phyloP scores from a whole-genome alignment of 2,113 vertebrate species.

The Puffinus mauretanicus region DNA sequence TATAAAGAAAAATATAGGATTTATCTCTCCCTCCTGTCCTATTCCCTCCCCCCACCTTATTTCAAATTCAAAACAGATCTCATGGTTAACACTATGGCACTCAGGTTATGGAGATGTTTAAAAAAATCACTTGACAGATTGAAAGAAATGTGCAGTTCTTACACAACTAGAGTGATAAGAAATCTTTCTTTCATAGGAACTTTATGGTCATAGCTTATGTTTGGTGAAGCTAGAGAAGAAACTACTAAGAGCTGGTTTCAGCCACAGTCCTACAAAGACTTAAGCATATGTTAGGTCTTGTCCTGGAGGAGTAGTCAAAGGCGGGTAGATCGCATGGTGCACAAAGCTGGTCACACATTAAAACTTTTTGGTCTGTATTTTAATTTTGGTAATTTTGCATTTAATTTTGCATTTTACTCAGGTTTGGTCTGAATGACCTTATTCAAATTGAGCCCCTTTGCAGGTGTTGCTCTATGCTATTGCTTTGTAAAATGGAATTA shows the following conservation, averaged over 20 bases:
- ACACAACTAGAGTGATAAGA: background rate
- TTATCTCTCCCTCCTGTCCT: conserved; percentile 56
- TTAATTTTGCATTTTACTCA: background rate
- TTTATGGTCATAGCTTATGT: background rate
- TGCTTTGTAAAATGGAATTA: background rate
- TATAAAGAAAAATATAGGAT: conserved; percentile 74
- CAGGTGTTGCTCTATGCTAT: background rate
- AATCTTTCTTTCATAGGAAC: background rate
- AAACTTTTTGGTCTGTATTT: background rate
- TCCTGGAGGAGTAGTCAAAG: background rate
- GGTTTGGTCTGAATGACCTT: background rate
- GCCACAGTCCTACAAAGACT: background rate
- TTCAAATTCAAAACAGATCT: conserved; percentile 72
- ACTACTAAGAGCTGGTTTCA: background rate
- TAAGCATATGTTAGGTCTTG: background rate
- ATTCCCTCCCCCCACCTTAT: background rate
- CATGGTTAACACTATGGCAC: conserved; percentile 48
- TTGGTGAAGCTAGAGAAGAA: background rate
- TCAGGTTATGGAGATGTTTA: conserved; percentile 67
- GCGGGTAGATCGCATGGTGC: accelerated
- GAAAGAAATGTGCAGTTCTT: conserved; percentile 5
- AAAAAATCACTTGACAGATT: conserved; percentile 53
- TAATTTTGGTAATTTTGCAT: background rate
- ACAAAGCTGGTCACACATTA: background rate
- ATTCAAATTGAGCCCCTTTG: background rate